Evolutionary conservation across 2,113 vertebrate species (phyloP).

Genomic region (Pagrus major): DNA sequence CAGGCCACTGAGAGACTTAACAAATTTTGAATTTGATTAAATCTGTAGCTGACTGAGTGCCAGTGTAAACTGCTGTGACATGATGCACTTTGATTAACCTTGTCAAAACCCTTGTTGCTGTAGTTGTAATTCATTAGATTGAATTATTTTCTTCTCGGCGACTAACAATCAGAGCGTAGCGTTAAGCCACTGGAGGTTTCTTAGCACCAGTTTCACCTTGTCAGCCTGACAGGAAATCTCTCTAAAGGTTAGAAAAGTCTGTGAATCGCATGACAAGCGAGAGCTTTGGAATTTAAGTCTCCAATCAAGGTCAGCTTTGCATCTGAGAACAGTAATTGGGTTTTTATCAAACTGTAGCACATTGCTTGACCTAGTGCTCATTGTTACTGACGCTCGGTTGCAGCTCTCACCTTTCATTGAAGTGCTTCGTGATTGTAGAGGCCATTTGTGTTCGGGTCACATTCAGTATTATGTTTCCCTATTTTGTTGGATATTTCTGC

Average conservation of each 20-base stretch:
- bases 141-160: slow-evolving; percentile 4
- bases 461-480: background rate
- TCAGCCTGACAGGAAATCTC: slow-evolving; percentile 2
- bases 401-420: background rate
- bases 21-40: background rate
- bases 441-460: background rate
- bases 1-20: background rate
- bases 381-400: background rate
- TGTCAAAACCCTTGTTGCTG: slow-evolving; percentile 14
- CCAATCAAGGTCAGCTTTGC: background rate
- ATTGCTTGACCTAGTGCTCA: background rate
- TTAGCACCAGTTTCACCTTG: slow-evolving; percentile 16
- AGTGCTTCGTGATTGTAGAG: background rate
- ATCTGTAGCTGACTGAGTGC: background rate
- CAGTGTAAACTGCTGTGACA: slow-evolving; percentile 12
- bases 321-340: background rate
- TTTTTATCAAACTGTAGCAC: background rate
- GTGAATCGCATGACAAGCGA: background rate
- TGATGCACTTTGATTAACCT: slow-evolving; percentile 8
- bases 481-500: background rate
- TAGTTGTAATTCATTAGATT: background rate
- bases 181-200: slow-evolving; percentile 10
- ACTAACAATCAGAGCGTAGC: background rate
- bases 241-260: slow-evolving; percentile 26
- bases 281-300: background rate